Percentiles rank a stretch among this genome's conserved stretches.
Conservation (phyloP, 2,888 invertebrate species). For the Lamproptera curius region DNA sequence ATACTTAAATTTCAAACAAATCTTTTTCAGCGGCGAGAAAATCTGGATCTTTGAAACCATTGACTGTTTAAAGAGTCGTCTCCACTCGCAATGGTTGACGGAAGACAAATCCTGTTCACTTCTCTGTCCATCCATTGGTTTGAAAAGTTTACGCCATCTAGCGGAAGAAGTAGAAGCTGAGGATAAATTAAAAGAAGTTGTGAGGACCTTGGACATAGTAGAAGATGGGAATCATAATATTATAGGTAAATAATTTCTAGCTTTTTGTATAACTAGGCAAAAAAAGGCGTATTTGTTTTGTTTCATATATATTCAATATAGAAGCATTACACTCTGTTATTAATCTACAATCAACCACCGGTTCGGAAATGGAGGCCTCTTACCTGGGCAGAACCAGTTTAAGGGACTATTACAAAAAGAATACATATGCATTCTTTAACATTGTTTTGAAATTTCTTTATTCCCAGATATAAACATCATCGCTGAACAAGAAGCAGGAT, state of each 20-base stretch:
- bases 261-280: background rate
- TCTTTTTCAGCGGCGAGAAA: slow-evolving; percentile 53
- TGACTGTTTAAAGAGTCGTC: slow-evolving; percentile 31
- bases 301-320: too few species aligned
- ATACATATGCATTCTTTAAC: too few species aligned
- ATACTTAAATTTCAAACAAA: background rate
- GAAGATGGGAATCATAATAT: slow-evolving; percentile 18
- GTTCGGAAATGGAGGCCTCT: too few species aligned
- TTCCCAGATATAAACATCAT: slow-evolving; percentile 48
- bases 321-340: too few species aligned
- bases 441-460: background rate
- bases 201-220: slow-evolving; percentile 26
- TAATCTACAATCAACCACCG: too few species aligned
- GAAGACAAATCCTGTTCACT: slow-evolving; percentile 36
- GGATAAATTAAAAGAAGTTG: slow-evolving; percentile 25
- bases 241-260: slow-evolving; percentile 37
- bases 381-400: too few species aligned
- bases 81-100: slow-evolving; percentile 36
- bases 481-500: slow-evolving; percentile 40
- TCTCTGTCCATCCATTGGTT: slow-evolving; percentile 40
- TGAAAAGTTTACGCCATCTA: slow-evolving; percentile 32
- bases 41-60: slow-evolving; percentile 59
- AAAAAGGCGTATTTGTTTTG: too few species aligned
- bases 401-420: too few species aligned
- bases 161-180: slow-evolving; percentile 24